Base-by-base conservation (phyloP, 2,113 vertebrate species). In the Salvelinus sp. region DNA sequence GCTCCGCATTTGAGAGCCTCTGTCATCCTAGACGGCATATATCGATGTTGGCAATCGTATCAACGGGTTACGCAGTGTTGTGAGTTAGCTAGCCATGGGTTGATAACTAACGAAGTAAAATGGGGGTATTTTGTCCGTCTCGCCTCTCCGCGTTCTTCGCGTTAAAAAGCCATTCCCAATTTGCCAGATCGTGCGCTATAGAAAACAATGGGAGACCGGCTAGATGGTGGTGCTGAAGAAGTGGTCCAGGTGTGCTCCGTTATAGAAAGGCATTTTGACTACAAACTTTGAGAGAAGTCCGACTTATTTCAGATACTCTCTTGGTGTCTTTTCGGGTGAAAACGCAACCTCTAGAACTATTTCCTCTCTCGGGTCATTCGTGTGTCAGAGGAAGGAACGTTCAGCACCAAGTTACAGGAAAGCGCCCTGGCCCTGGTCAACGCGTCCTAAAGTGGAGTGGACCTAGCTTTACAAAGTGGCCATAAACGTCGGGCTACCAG, bases 381-480 rank as follows among this genome's bases (percentile, higher is more conserved):
- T 65, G 83, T 85, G 82, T 77, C 79, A 82, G 79, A 88, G 86
- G 83, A 86, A 87, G 44, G 89, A 77, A 76, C 87, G 91, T 94
- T 94, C 93, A 94, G 93, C 93, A 94, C 93, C 92, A 88, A 91
- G 84, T 86, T 81, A 76, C 92, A 92, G 93, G 93, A 94, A 92
- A 94, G 93, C 93, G 91, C 92, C 93, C 88, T 88, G 86, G 89
- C 84, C 87, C 87, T 70, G 81, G 25, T 73, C 76, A 62, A 79
- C 71, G 74, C 50, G 50, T 18, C 16, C 50, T 54, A 6, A 54
- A 54, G 50, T 54, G 16, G 47, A 14, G 7, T 50, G 16, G 20
- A 73, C 44, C 22, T 3, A 58, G 54, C 68, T 27, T 79, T 38
- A 80, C 82, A 54, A 54, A 54, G 50, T 54, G 50, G 16, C 50